Conservation (phyloP, 2,797 vertebrate genomes). For the Pipistrellus pygmaeus region DNA sequence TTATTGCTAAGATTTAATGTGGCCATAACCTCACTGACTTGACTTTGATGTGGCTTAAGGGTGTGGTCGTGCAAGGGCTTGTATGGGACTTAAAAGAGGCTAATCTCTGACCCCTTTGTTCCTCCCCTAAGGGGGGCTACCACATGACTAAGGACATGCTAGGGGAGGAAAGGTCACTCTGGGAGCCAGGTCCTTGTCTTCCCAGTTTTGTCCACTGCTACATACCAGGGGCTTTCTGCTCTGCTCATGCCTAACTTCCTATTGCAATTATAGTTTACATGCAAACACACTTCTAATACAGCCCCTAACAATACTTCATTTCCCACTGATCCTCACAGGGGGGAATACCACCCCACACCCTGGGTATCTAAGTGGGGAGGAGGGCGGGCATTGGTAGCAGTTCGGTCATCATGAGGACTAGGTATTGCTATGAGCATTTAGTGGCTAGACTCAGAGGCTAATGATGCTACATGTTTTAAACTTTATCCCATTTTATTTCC, state of each 20-base stretch:
- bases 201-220: neutral
- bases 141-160: neutral
- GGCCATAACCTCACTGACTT: neutral
- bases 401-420: neutral
- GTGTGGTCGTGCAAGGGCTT: no score
- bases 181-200: neutral
- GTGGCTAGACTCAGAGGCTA: neutral
- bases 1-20: neutral
- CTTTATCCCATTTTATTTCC: conserved; percentile 42
- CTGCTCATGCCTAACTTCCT: neutral
- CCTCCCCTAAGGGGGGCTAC: neutral
- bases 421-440: neutral
- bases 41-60: neutral
- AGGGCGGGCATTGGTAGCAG: neutral
- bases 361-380: neutral
- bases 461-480: neutral
- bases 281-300: neutral
- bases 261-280: neutral
- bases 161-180: neutral
- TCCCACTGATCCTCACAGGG: neutral
- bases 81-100: neutral
- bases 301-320: neutral
- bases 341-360: neutral
- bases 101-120: neutral
- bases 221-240: neutral